These are phyloP conservation scores for Didymodactylos carnosus DNA, from an alignment of 2,888 invertebrate genomes.

Conservation along the genomic window DNA sequence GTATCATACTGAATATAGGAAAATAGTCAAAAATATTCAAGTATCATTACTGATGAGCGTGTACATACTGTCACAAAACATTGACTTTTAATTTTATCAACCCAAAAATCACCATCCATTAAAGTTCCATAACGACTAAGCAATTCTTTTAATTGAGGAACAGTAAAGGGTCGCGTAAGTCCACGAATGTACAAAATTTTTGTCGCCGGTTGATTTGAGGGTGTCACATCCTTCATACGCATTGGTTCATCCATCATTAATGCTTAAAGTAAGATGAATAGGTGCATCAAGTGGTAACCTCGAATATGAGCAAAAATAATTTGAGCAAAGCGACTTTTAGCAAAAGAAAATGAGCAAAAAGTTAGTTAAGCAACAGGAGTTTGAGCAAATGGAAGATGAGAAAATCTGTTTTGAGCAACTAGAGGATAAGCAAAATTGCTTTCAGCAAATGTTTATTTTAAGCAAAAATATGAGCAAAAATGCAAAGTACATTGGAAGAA, in stretches of 20 bases:
- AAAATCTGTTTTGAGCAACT: too few relatives aligned
- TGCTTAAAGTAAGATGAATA: not conserved
- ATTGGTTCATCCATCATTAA: not conserved
- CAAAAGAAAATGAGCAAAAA: not conserved
- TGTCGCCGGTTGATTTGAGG: not conserved
- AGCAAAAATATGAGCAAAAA: too few relatives aligned
- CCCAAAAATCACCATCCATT: slow-evolving; percentile 63
- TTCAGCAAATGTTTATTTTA: too few relatives aligned
- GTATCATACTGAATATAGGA: slow-evolving; percentile 40
- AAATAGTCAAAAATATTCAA: not conserved
- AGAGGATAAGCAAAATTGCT: too few relatives aligned
- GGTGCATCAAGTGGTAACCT: too few relatives aligned
- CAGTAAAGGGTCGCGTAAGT: slow-evolving; percentile 75
- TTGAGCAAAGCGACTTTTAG: not conserved
- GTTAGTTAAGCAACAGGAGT: too few relatives aligned
- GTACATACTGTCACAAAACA: slow-evolving; percentile 55
- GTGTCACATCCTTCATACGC: not conserved
- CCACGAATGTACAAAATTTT: slow-evolving; percentile 62
- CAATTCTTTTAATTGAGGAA: slow-evolving; percentile 68
- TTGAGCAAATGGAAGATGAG: too few relatives aligned
- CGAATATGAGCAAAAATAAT: too few relatives aligned
- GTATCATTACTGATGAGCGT: slow-evolving; percentile 20
- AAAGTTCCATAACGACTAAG: slow-evolving; percentile 65
- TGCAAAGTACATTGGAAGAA: too few relatives aligned
- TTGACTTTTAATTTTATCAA: slow-evolving; percentile 88